These are phyloP conservation scores for Scaptomyza reducta DNA, from an alignment of 2,888 invertebrate genomes.

Conservation along the genomic window DNA sequence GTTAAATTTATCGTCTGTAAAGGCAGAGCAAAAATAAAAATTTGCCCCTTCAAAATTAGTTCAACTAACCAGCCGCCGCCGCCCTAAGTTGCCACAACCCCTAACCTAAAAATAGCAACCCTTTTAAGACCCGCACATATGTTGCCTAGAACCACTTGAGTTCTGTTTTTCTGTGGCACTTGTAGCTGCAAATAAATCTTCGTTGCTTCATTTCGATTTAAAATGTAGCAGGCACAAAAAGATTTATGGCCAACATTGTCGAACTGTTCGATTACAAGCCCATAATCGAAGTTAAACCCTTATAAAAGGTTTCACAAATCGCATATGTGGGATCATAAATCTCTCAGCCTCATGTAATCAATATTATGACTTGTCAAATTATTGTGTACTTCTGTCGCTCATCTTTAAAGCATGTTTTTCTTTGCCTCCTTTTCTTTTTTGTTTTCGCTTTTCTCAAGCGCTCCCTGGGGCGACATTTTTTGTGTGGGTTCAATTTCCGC, in stretches of 20 bases:
- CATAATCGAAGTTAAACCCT: slow-evolving; percentile 80
- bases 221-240: slow-evolving; percentile 62
- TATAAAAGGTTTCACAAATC: slow-evolving; percentile 48
- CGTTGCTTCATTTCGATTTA: slow-evolving; percentile 61
- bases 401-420: slow-evolving; percentile 42
- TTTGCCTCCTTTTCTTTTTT: slow-evolving; percentile 11
- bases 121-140: slow-evolving; percentile 65
- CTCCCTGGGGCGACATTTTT: slow-evolving; percentile 61
- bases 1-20: slow-evolving; percentile 75
- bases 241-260: slow-evolving; percentile 83
- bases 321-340: slow-evolving; percentile 70
- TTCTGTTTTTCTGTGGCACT: slow-evolving; percentile 39
- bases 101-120: slow-evolving; percentile 44
- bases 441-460: slow-evolving; percentile 12
- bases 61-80: slow-evolving; percentile 62
- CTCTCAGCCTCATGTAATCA: slow-evolving; percentile 63
- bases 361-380: slow-evolving; percentile 79
- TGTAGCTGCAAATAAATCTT: slow-evolving; percentile 72
- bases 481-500: slow-evolving; percentile 26
- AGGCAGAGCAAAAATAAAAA: slow-evolving; percentile 43
- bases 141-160: slow-evolving; percentile 59
- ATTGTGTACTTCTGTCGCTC: slow-evolving; percentile 65
- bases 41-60: slow-evolving; percentile 61
- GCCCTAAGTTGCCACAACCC: slow-evolving; percentile 16
- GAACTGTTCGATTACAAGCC: slow-evolving; percentile 83